These are phyloP conservation scores for Cephalopholis sonnerati DNA, from an alignment of 2,113 vertebrate genomes.

Conservation along the genomic window DNA sequence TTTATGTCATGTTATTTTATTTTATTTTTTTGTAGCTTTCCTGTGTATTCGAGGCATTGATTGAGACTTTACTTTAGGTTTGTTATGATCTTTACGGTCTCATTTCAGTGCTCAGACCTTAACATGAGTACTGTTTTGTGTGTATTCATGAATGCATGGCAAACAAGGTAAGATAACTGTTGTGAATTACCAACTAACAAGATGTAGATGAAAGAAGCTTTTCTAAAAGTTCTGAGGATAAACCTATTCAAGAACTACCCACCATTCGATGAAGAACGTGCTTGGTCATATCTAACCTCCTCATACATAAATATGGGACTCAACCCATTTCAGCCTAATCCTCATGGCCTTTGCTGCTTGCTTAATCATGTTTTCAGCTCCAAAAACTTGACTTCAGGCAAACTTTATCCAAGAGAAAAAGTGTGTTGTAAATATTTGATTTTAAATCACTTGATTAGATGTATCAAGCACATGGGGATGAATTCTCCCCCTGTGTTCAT, in stretches of 20 bases:
- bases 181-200: background rate
- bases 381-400: slow-evolving; percentile 28
- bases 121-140: background rate
- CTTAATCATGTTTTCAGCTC: slow-evolving; percentile 33
- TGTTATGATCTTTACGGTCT: background rate
- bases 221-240: slow-evolving; percentile 41
- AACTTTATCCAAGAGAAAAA: slow-evolving; percentile 47
- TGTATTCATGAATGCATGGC: background rate
- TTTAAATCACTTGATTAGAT: slow-evolving; percentile 38
- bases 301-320: slow-evolving; percentile 80
- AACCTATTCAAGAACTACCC: slow-evolving; percentile 48
- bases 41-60: background rate
- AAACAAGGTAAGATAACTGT: background rate
- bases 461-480: background rate
- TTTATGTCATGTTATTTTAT: background rate
- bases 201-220: slow-evolving; percentile 14
- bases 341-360: slow-evolving; percentile 68
- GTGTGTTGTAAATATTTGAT: slow-evolving; percentile 20
- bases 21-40: background rate
- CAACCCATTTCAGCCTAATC: slow-evolving; percentile 71
- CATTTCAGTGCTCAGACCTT: background rate
- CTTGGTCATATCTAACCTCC: slow-evolving; percentile 73
- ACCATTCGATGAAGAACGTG: slow-evolving; percentile 63
- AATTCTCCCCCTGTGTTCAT: background rate
- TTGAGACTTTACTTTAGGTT: background rate